Evolutionary conservation across 2,888 invertebrate species (phyloP), one percentile per base, ranked within the genome.

Genomic region (Phengaris alcon): DNA sequence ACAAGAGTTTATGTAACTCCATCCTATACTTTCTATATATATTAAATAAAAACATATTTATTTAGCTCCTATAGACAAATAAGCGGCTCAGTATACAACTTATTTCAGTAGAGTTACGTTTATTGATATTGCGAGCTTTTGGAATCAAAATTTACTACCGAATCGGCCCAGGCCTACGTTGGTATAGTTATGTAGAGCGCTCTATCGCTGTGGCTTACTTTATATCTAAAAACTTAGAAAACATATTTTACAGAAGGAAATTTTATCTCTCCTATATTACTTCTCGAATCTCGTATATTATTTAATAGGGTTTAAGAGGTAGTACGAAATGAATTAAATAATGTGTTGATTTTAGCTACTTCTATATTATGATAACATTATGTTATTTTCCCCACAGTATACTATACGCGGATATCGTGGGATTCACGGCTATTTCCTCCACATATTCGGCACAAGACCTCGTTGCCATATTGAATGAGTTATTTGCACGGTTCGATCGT

Each of bases 381-480:
- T 35, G 35, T 2, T 35, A 35, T 35, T 70, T 55, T 55, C 10
- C 54, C 68, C 46, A 68, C 94, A 98, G 98, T 90, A 99, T 99
- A 87, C 95, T 99, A 79, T 99, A 99, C 90, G 99, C 99, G 48
- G 99, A 99, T 93, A 99, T 99, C 87, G 99, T 99, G 75, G 99
- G 99, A 75, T 99, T 99, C 89, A 99, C 99, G 6, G 98, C 98
- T 75, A 98, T 98, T 82, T 98, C 98, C 4, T 98, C 98, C 15
- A 98, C 98, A 8, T 98, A 98, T 91, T 98, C 98, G 75, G 98
- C 99, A 73, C 98, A 98, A 88, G 98, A 99, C 89, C 95, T 99
- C 80, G 98, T 99, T 75, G 97, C 98, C 91, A 98, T 99, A 92
- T 94, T 99, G 81, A 99, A 99, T 91, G 98, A 99, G 91, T 94